phyloP scores from a whole-genome alignment of 1,140 invertebrate species.

The Pogonomyrmex californicus region DNA sequence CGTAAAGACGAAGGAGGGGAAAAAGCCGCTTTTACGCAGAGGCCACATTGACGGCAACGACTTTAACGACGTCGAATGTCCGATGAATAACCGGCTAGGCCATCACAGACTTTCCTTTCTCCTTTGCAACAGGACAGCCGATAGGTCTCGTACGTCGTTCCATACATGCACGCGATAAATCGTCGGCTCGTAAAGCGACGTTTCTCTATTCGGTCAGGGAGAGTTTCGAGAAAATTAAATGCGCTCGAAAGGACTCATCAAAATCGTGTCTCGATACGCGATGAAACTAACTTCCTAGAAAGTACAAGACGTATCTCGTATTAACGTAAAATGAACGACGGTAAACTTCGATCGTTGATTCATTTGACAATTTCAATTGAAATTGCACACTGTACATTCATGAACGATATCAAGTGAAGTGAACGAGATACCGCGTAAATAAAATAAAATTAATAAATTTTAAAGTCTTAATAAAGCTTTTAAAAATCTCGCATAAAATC shows the following conservation, averaged over 20 bases:
- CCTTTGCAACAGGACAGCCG: slow-evolving; percentile 12
- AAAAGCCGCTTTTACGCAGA: slow-evolving; percentile 41
- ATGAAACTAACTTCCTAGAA: slow-evolving; percentile 41
- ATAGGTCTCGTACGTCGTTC: slow-evolving; percentile 19
- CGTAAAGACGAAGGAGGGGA: slow-evolving; percentile 24
- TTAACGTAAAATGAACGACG: not conserved
- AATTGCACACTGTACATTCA: not conserved
- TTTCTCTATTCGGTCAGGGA: slow-evolving; percentile 35
- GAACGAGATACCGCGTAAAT: not conserved
- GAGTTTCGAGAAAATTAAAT: slow-evolving; percentile 44
- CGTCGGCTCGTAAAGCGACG: slow-evolving; percentile 46
- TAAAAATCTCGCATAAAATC: not conserved
- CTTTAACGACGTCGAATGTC: slow-evolving; percentile 41
- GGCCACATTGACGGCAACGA: slow-evolving; percentile 30
- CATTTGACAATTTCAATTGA: not conserved
- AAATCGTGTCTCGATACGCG: slow-evolving; percentile 23
- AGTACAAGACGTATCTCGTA: slow-evolving; percentile 8
- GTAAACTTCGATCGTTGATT: not conserved
- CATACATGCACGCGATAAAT: slow-evolving; percentile 34
- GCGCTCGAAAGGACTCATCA: slow-evolving; percentile 38
- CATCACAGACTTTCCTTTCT: slow-evolving; percentile 14
- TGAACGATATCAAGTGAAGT: not conserved
- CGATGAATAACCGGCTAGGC: slow-evolving; percentile 26
- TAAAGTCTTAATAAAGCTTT: not conserved
- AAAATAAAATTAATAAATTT: not conserved